A percentile compares a stretch with the other conserved stretches of the same genome.
These are phyloP conservation scores for Halotydeus destructor DNA, from an alignment of 1,140 invertebrate species.

Conservation along the genomic window DNA sequence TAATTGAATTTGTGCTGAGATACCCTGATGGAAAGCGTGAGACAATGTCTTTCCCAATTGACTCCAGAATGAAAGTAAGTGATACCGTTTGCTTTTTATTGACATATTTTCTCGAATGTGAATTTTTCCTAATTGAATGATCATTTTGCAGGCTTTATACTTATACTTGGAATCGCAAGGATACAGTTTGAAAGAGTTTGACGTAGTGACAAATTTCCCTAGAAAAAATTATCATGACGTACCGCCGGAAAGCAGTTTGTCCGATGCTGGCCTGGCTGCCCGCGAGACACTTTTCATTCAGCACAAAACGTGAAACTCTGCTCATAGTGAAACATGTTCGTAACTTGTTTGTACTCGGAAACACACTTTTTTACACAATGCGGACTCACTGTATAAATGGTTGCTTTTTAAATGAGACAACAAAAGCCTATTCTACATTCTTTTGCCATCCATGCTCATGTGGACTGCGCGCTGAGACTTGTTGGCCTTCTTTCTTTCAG, in stretches of 20 bases:
- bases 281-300: constrained; percentile 31
- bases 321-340: neutral
- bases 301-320: constrained; percentile 13
- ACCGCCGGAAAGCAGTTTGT: constrained; percentile 23
- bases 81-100: neutral
- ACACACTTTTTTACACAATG: too few relatives aligned
- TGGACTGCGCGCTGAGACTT: constrained; percentile 57
- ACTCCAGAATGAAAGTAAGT: constrained; percentile 25
- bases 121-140: neutral
- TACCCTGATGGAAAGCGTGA: constrained; percentile 27
- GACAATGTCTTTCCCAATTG: constrained; percentile 24
- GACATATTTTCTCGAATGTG: neutral
- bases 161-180: constrained; percentile 25
- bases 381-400: too few relatives aligned
- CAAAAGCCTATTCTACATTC: constrained; percentile 47
- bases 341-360: too few relatives aligned
- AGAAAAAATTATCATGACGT: constrained; percentile 24
- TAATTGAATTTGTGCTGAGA: constrained; percentile 24
- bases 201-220: constrained; percentile 31
- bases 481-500: constrained; percentile 58
- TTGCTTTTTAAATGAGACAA: too few relatives aligned
- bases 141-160: constrained; percentile 24
- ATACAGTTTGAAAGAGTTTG: constrained; percentile 25
- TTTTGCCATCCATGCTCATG: constrained; percentile 85
- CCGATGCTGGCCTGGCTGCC: constrained; percentile 26